Evolutionary conservation across 2,888 invertebrate species (phyloP).

Genomic region (Nematopogon swammerdamellus): DNA sequence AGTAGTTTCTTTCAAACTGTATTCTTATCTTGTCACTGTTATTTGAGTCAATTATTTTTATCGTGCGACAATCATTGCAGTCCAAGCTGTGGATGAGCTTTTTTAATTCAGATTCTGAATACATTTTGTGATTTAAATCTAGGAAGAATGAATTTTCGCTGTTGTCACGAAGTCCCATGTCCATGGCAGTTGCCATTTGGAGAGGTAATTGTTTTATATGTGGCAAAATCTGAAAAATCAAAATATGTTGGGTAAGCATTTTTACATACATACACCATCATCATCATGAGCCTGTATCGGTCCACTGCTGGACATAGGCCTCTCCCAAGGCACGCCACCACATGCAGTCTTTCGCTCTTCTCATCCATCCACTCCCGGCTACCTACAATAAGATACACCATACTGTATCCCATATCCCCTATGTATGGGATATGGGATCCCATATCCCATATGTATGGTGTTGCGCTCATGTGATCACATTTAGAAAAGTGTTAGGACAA

Average conservation of each 20-base stretch:
- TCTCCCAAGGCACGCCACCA: too few relatives aligned
- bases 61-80: not conserved
- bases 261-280: too few relatives aligned
- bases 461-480: too few relatives aligned
- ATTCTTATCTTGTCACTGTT: slow-evolving; percentile 14
- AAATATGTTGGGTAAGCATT: not conserved
- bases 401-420: too few relatives aligned
- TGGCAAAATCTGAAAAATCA: slow-evolving; percentile 19
- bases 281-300: too few relatives aligned
- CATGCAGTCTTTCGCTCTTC: too few relatives aligned
- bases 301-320: too few relatives aligned
- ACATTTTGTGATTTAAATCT: not conserved
- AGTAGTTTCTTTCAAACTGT: slow-evolving; percentile 23
- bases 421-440: too few relatives aligned
- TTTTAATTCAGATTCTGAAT: not conserved
- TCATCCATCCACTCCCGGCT: too few relatives aligned
- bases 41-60: slow-evolving; percentile 5
- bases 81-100: not conserved
- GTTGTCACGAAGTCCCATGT: not conserved
- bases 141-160: not conserved
- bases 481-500: too few relatives aligned
- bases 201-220: slow-evolving; percentile 4
- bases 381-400: too few relatives aligned
- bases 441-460: too few relatives aligned
- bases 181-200: not conserved